Base-by-base conservation (phyloP, 2,888 invertebrate species). In the Calameuta idolon region DNA sequence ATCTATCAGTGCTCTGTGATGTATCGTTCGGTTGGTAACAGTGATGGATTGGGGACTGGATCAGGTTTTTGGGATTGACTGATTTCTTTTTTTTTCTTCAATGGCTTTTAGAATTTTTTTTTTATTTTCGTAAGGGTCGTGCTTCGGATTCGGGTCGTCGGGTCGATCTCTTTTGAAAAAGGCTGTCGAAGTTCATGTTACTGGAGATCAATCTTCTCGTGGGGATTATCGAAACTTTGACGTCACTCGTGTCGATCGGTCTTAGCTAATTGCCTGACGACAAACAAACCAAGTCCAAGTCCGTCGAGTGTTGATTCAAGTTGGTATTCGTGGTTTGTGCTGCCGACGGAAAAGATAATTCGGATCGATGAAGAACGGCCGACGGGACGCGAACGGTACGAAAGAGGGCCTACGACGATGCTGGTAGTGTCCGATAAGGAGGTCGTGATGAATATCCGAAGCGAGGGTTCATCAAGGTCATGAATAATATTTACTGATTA, bases 121-220 rank as follows among this genome's bases (percentile, higher is more conserved):
- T 55, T 4, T 23, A 23, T 40, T 40, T 40, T n/a, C n/a, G 80
- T 85, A 77, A 71, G 30, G 69, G 74, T 77, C 75, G 55, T 55
- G 34, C 55, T 9, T 2, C 55, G 23, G 9, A 15, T 23, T 55
- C 23, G 33, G 33, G 23, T 23, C 40, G 1, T 9, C 9, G 55
- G 55, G 55, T 15, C 23, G 23, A 55, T 55, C 55, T 23, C 23
- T 55, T 55, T 23, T 55, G 23, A 0, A 9, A 23, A 55, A 55
- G 55, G 55, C 9, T 55, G 55, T 23, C 55, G 55, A 23, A 55
- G 55, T 55, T 55, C 23, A 9, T 55, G 15, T 9, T 23, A 55
- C 23, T 55, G 55, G 55, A 23, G 55, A 55, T 55, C 55, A 23
- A 55, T 55, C 23, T 55, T 55, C 23, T 55, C 55, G 55, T 55